Evolutionary conservation across 2,797 vertebrate species (phyloP), one percentile per base, ranked within the genome.

Genomic region (Anomalospiza imberbis): DNA sequence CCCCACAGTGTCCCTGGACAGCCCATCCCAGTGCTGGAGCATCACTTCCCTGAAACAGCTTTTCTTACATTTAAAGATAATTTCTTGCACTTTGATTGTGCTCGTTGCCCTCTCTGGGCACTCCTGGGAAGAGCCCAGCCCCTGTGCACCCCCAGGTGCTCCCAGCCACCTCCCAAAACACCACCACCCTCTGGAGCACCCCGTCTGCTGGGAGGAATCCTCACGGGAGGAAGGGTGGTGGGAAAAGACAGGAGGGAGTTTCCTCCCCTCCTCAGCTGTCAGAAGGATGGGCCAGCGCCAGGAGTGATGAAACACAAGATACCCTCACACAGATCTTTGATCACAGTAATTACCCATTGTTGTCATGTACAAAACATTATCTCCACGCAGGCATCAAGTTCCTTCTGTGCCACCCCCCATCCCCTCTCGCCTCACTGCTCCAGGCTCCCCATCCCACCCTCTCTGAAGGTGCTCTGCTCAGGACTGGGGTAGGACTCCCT

Each of bases 141-240:
- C 19, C 0, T 29, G 58, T 0, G 2, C 2, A 3, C 5, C 15
- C 34, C 17, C 6, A 63, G 1, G 1, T 17, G 25, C 7, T 57
- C 31, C 57, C 14, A 7, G 20, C 7, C 7, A 1, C 1, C 3
- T 20, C 7, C 4, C 4, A 25, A 34, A 78, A 31, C 17, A n/a
- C 26, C 42, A 25, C 5, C 42, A 62, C 6, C 14, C 28, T 20
- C 25, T 19, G 12, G 76, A 66, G 44, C 53, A 51, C 1, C 51
- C 47, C 29, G 8, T 36, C 17, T 74, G 29, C 79, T 42, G n/a
- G 54, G 57, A 75, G 51, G 54, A 78, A 54, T 42, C 66, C 50
- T 32, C 2, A 2, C 16, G 34, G 74, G 68, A 55, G 88, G 75
- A 25, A 58, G 31, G 18, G 19, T 3, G 38, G n/a, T 32, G n/a